Base-by-base conservation (phyloP, 2,113 vertebrate genomes). In the Alectura lathami region DNA sequence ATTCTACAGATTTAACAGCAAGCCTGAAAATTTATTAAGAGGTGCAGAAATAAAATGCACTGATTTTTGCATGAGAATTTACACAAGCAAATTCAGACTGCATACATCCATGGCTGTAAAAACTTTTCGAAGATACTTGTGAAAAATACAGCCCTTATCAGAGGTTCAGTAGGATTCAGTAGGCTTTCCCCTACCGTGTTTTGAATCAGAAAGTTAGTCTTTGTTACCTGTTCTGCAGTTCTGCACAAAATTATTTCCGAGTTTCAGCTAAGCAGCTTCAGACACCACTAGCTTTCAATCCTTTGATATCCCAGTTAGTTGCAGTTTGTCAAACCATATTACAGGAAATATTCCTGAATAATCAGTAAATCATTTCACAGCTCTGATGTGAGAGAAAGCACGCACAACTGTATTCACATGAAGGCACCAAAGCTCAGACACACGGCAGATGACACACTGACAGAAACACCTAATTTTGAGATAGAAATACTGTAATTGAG, bases 291-390 rank as follows among this genome's bases (percentile, higher is more conserved):
- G 32, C 56, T 72, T 74, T 91, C 56, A 57, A 5, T 42, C 43
- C 48, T 84, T 87, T 88, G 62, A 45, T 53, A 67, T 24, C 29
- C 21, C 59, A 50, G 79, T 29, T 36, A 87, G 64, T 11, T 81
- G 42, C 11, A 54, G 48, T 64, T 79, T 83, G 57, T 27, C 27
- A 47, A 92, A 85, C 53, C 77, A 66, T 32, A 69, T 57, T 50
- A 38, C 24, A 7, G 72, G 79, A 93, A 89, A 64, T 68, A 88
- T 64, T 88, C 90, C 54, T 43, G 43, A 43, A 69, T 63, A 85
- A 88, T 88, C 56, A 63, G 57, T 43, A 87, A 89, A 88, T 59
- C 11, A 76, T 50, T 90, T 88, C 48, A 56, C 56, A 74, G 57
- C 81, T 53, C 64, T 5, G 22, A 93, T 9, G n/a, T 43, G 23